These are phyloP conservation scores for Sebastes elongatus DNA, from an alignment of 2,797 vertebrate species.

Conservation along the genomic window DNA sequence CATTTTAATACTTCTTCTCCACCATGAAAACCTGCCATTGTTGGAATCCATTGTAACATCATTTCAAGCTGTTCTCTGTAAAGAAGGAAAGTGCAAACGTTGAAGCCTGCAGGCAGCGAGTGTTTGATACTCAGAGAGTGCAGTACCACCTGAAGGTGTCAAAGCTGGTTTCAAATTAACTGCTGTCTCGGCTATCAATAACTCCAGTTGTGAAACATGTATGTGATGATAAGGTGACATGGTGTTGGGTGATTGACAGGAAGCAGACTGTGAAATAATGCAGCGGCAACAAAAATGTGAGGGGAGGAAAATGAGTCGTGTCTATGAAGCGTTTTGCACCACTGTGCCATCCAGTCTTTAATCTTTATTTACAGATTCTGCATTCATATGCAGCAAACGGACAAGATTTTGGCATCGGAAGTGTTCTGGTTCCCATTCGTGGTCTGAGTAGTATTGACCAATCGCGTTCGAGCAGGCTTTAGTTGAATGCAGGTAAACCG, in stretches of 20 bases:
- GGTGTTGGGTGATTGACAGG: neutral
- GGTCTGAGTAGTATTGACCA: no score
- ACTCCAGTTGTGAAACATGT: neutral
- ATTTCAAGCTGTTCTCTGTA: neutral
- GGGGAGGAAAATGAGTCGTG: neutral
- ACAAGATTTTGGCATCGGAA: no score
- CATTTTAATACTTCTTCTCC: neutral
- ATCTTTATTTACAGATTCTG: no score
- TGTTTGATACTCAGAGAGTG: neutral
- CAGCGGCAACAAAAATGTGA: neutral
- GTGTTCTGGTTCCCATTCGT: no score
- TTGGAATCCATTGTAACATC: neutral
- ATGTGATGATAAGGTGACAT: neutral
- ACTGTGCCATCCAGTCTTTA: no score
- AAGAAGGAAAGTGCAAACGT: neutral
- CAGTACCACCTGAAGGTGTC: neutral
- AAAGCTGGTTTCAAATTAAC: slow-evolving; percentile 11
- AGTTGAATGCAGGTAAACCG: no score
- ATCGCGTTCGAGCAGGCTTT: no score
- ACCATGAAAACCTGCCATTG: neutral
- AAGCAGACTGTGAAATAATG: neutral
- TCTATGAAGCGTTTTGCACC: no score
- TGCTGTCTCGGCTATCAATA: slow-evolving; percentile 1
- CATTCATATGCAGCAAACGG: no score
- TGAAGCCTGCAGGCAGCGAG: neutral